phyloP scores from a whole-genome alignment of 2,113 vertebrate genomes.

The Rissa tridactyla region DNA sequence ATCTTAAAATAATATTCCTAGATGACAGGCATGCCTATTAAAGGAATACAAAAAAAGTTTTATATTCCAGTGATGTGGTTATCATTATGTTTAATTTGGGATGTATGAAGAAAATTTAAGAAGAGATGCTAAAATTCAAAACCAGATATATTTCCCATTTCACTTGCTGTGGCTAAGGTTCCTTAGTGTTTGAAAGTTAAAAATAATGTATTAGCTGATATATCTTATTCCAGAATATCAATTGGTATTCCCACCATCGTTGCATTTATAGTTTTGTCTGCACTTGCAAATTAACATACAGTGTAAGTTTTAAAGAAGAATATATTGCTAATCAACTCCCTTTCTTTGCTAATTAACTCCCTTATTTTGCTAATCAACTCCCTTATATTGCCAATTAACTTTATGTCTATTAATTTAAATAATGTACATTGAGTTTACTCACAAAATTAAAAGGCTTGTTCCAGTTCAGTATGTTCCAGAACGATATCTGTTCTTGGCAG shows the following conservation, averaged over 20 bases:
- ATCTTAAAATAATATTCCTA: background rate
- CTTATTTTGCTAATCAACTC: background rate
- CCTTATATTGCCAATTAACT: background rate
- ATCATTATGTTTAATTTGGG: background rate
- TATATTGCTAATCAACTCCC: background rate
- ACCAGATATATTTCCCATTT: background rate
- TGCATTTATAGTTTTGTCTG: background rate
- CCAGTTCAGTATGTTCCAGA: background rate
- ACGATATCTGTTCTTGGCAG: background rate
- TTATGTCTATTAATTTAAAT: background rate
- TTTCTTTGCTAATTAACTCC: background rate
- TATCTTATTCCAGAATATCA: background rate
- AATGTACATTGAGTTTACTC: background rate
- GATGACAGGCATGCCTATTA: background rate
- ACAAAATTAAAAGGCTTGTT: background rate
- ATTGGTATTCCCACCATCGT: background rate
- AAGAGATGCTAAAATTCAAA: background rate
- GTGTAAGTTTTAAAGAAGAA: background rate
- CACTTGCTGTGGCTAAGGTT: background rate
- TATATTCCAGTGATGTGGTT: background rate
- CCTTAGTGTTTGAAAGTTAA: background rate
- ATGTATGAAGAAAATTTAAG: background rate
- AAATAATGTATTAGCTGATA: background rate
- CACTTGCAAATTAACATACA: background rate
- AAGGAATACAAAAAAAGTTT: background rate